Evolutionary conservation across 1,140 invertebrate genomes (phyloP), one percentile per base, ranked within the genome.

Genomic region (Brachionus paranguensis): DNA sequence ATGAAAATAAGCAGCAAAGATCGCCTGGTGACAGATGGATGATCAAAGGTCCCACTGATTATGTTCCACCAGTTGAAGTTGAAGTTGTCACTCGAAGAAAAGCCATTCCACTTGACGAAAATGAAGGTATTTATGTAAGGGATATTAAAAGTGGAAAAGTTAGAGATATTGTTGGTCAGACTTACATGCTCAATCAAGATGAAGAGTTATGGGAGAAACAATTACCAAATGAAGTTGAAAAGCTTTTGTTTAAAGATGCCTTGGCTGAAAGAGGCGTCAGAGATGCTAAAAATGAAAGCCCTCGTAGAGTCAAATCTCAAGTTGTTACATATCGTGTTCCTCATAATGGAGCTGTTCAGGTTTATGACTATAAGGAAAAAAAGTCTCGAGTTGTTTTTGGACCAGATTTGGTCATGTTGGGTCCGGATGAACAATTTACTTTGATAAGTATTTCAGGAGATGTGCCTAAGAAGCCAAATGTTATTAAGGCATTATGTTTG

Each of bases 371-470:
- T 85, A 91, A 91, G 84, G 89, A 88, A 70, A 91, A 91, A 85
- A 90, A 89, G 86, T 90, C 91, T 7, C 87, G 90, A 70, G 90
- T 91, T 85, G 86, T 91, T 8, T 64, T 90, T 88, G 91, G 91
- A 24, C 91, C 91, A n/a, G 91, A 91, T 81, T 86, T 91, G 81
- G 91, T 91, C 3, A 91, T 91, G 90, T 85, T 91, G 17, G 88
- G 88, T n/a, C 91, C 91, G n/a, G 90, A 91, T 86, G 91, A 91
- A 85, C 90, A 91, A 84, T 91, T 91, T 86, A 91, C 91, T 33
- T 89, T 90, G 85, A 87, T 91, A 1, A 88, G 87, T 85, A 83
- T 91, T 20, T 91, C 90, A 37, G 91, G 90, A 50, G 90, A 90
- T 12, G 90, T 90, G 4, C 91, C 91, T 24, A 91, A 91, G 87